A percentile compares a stretch with the other conserved stretches of the same genome.
phyloP scores from a whole-genome alignment of 2,113 vertebrate genomes.

The Pachycephala philippinensis region DNA sequence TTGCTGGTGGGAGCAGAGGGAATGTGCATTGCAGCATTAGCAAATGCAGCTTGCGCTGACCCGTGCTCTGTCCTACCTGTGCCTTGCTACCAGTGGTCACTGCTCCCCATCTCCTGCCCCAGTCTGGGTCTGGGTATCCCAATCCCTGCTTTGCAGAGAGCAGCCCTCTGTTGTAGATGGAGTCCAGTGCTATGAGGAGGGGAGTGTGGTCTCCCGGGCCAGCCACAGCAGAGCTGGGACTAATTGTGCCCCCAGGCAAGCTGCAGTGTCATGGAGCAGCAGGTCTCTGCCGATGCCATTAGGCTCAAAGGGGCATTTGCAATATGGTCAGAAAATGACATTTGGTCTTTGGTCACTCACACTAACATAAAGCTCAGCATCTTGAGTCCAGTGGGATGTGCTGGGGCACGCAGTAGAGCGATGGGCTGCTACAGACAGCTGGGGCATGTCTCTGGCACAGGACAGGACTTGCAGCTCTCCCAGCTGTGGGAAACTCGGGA shows the following conservation, averaged over 20 bases:
- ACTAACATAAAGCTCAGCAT: neutral
- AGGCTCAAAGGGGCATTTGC: neutral
- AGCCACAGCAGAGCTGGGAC: neutral
- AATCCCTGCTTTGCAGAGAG: neutral
- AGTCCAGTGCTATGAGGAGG: neutral
- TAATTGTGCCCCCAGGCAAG: neutral
- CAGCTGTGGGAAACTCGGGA: neutral
- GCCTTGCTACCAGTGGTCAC: neutral
- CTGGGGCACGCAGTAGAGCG: neutral
- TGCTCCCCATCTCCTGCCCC: neutral
- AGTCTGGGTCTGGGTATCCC: neutral
- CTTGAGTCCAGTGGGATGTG: neutral
- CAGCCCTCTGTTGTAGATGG: neutral
- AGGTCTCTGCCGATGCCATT: neutral
- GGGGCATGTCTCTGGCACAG: neutral
- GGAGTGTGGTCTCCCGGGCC: fast-evolving
- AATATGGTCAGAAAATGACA: neutral
- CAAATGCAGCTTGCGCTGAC: neutral
- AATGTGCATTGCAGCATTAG: fast-evolving
- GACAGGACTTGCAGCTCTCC: neutral
- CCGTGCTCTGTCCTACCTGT: fast-evolving
- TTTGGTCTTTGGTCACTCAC: neutral
- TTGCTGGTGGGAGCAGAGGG: neutral
- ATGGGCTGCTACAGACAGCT: neutral
- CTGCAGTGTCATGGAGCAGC: neutral